Evolutionary conservation across 2,888 invertebrate species (phyloP).

Genomic region (Drosophila aldrichi): DNA sequence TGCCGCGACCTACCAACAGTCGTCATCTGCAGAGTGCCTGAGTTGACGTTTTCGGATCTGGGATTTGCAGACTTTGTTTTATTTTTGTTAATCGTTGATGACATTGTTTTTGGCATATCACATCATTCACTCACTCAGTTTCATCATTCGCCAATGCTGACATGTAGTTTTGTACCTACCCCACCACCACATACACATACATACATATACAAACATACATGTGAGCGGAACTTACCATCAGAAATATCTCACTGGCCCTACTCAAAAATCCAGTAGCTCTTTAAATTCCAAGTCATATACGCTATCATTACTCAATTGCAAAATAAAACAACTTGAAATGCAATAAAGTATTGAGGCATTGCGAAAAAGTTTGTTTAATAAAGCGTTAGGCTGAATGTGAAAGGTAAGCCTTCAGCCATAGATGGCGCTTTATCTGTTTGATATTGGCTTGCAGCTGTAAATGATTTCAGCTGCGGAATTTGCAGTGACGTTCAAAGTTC

Average conservation of each 20-base stretch:
- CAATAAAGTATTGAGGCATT: neutral
- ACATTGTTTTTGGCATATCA: slow-evolving; percentile 28
- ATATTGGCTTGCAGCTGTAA: neutral
- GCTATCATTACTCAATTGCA: neutral
- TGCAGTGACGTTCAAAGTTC: neutral
- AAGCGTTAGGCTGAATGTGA: neutral
- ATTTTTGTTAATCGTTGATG: slow-evolving; percentile 16
- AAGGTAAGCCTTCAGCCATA: neutral
- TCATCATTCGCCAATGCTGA: neutral
- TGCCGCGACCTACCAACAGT: neutral
- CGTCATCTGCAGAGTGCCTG: slow-evolving; percentile 19
- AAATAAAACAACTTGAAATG: neutral
- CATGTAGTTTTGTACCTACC: slow-evolving; percentile 15
- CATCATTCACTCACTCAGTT: neutral
- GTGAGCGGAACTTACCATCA: neutral
- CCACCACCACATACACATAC: neutral
- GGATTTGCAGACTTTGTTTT: slow-evolving; percentile 8
- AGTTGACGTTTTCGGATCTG: neutral
- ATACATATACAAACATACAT: neutral
- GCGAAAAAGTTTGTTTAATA: neutral
- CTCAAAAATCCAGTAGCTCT: neutral
- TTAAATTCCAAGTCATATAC: slow-evolving; percentile 27
- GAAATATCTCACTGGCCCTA: neutral
- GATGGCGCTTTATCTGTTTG: slow-evolving; percentile 1
- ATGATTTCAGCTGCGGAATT: neutral